Conservation (phyloP, 2,797 vertebrate genomes). For the Sparus aurata region DNA sequence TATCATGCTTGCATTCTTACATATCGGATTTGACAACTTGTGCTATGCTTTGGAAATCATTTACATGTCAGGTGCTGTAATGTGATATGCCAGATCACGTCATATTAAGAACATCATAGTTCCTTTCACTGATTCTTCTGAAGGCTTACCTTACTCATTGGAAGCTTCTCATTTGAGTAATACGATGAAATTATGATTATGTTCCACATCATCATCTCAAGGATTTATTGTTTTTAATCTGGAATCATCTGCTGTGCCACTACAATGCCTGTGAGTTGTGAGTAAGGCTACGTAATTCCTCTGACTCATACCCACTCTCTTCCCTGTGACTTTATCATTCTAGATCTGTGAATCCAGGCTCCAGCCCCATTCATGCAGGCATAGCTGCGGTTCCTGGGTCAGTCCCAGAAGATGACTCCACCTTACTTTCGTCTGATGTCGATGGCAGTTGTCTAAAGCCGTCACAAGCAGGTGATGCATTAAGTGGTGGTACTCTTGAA, state of each 20-base stretch:
- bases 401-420: slow-evolving; percentile 75
- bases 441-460: slow-evolving; percentile 22
- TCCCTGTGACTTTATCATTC: slow-evolving; percentile 5
- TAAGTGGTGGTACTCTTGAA: not conserved
- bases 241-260: not conserved
- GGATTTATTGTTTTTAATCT: not conserved
- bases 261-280: not conserved
- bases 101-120: no score
- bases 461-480: not conserved
- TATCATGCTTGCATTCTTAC: no score
- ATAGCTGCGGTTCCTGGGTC: slow-evolving; percentile 73
- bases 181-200: no score
- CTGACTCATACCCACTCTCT: slow-evolving; percentile 6
- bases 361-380: slow-evolving; percentile 59
- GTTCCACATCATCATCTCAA: no score
- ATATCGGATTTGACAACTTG: not conserved
- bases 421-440: slow-evolving; percentile 54
- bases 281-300: not conserved
- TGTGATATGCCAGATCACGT: no score
- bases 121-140: no score
- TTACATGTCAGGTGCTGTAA: not conserved
- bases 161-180: no score
- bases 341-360: slow-evolving; percentile 85
- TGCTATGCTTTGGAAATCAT: not conserved
- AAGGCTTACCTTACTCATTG: not conserved